phyloP scores from a whole-genome alignment of 2,113 vertebrate species.

The Semnopithecus entellus region DNA sequence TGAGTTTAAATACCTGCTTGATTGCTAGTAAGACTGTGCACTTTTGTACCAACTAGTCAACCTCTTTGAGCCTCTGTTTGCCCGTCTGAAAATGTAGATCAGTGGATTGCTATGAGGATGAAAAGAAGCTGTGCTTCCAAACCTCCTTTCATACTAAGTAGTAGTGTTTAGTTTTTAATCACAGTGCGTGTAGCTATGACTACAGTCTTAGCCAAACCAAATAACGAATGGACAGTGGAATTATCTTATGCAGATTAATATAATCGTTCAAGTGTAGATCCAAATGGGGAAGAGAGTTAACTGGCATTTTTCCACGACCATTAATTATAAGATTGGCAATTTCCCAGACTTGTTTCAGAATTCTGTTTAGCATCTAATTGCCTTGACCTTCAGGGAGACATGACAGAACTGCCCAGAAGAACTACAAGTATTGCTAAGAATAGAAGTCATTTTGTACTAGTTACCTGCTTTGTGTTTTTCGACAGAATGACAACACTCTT shows the following conservation, averaged over 20 bases:
- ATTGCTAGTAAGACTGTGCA: neutral
- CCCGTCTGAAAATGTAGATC: neutral
- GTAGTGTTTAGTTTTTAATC: neutral
- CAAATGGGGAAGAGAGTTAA: neutral
- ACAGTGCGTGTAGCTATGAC: neutral
- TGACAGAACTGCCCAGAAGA: neutral
- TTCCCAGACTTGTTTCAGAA: neutral
- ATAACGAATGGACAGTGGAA: neutral
- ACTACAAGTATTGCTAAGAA: neutral
- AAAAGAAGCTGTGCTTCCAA: neutral
- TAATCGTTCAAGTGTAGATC: neutral
- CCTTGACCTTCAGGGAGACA: neutral
- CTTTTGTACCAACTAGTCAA: neutral
- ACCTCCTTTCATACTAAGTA: neutral
- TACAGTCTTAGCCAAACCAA: neutral
- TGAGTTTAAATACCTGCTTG: neutral
- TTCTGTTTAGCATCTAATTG: neutral
- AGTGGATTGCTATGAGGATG: neutral
- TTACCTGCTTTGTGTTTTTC: neutral
- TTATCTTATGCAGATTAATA: neutral
- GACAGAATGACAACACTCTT: neutral
- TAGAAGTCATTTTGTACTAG: neutral
- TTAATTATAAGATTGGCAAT: neutral
- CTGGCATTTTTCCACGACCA: no score
- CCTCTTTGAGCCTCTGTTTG: neutral